Percentiles rank a stretch among this genome's conserved stretches.
These are phyloP conservation scores for Sarcophaga caerulescens DNA, from an alignment of 2,888 invertebrate species.

Conservation along the genomic window DNA sequence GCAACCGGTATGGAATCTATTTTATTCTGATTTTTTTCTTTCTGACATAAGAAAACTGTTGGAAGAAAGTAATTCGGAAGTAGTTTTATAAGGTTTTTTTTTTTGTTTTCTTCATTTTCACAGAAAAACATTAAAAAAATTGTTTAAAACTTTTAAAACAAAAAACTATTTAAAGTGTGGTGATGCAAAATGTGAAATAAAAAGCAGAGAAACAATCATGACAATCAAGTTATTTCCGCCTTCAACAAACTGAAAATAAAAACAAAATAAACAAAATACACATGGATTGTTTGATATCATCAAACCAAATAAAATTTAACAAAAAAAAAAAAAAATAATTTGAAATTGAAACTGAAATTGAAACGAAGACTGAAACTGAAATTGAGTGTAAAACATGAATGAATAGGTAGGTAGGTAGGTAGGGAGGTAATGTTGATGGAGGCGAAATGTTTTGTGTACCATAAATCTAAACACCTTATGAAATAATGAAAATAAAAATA, in stretches of 20 bases:
- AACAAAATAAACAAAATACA: conserved; percentile 3
- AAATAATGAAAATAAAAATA: conserved; percentile 38
- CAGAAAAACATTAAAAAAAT: conserved; percentile 23
- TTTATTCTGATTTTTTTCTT: too few relatives aligned
- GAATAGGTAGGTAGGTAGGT: not conserved
- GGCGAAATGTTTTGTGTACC: conserved; percentile 24
- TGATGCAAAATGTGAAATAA: conserved; percentile 24
- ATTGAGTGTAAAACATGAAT: not conserved
- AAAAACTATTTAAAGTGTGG: not conserved
- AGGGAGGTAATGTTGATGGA: not conserved
- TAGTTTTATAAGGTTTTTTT: conserved; percentile 18
- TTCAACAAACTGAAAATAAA: conserved; percentile 23
- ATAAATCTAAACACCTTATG: conserved; percentile 63
- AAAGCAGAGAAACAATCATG: conserved; percentile 40
- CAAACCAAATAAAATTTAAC: not conserved
- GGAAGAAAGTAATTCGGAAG: conserved; percentile 35
- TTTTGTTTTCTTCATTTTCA: not conserved
- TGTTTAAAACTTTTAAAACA: conserved; percentile 39
- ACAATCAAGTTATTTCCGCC: conserved; percentile 60
- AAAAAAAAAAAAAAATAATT: not conserved
- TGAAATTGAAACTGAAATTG: not conserved
- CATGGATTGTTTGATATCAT: not conserved
- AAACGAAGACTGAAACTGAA: too few relatives aligned
- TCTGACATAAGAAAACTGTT: too few relatives aligned
- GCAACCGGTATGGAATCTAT: too few relatives aligned